A percentile compares a stretch with the other conserved stretches of the same genome.
Evolutionary conservation across 1,140 invertebrate species (phyloP).

Genomic region (Whitmania pigra): DNA sequence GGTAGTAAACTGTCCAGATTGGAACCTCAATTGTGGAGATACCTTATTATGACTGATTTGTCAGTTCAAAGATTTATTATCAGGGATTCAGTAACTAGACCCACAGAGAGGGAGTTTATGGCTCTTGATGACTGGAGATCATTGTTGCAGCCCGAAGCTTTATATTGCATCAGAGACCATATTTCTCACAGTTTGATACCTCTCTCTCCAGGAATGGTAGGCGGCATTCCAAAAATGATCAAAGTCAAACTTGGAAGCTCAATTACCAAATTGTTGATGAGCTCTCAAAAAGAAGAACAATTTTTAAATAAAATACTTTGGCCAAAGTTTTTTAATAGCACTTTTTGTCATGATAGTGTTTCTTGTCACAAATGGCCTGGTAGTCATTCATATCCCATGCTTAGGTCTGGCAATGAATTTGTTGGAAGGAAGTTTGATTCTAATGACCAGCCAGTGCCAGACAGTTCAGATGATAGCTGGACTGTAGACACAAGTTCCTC

Average conservation of each 20-base stretch:
- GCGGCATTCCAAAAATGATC: conserved; percentile 20
- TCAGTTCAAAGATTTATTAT: conserved; percentile 23
- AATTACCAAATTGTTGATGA: conserved; percentile 13
- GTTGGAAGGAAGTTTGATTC: conserved; percentile 24
- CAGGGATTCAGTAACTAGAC: conserved; percentile 19
- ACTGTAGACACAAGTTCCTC: not conserved
- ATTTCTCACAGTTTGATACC: conserved; percentile 8
- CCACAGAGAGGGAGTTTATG: conserved; percentile 21
- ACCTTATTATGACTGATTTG: conserved; percentile 22
- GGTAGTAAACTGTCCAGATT: conserved; percentile 10
- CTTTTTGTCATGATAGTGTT: conserved; percentile 24
- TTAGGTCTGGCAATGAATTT: conserved; percentile 22
- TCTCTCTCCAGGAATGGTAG: conserved; percentile 15
- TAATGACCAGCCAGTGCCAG: conserved; percentile 21
- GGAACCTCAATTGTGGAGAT: conserved; percentile 21
- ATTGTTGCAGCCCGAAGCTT: not conserved
- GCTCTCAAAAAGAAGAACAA: conserved; percentile 8
- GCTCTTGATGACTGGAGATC: conserved; percentile 21
- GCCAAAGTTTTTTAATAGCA: conserved; percentile 11
- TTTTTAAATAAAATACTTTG: conserved; percentile 19
- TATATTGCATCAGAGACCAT: conserved; percentile 25
- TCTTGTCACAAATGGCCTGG: conserved; percentile 22
- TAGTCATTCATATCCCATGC: conserved; percentile 20
- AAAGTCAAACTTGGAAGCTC: not conserved
- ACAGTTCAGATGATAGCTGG: conserved; percentile 17